phyloP scores from a whole-genome alignment of 2,888 invertebrate species.

The Euzetes globulus region DNA sequence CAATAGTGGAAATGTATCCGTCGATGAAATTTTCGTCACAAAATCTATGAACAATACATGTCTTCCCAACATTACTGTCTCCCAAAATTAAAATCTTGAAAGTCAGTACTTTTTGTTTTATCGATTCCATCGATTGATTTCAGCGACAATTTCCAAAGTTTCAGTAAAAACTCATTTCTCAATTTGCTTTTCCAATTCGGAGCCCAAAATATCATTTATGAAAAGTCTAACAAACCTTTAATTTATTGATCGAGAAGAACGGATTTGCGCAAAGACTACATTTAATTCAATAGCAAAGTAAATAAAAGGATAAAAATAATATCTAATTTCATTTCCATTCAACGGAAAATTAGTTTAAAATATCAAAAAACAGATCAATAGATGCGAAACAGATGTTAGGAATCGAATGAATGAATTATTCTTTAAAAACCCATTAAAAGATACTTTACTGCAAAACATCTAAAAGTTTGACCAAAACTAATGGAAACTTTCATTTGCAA shows the following conservation, averaged over 20 bases:
- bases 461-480: not conserved
- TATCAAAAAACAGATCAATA: not conserved
- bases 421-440: not conserved
- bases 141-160: not conserved
- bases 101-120: not conserved
- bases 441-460: not conserved
- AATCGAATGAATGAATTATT: no score
- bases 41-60: constrained; percentile 79
- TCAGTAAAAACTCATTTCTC: not conserved
- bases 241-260: not conserved
- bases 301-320: not conserved
- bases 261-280: constrained; percentile 7
- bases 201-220: not conserved
- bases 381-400: not conserved
- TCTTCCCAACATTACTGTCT: constrained; percentile 82
- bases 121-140: not conserved
- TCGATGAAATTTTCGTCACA: constrained; percentile 84
- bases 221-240: not conserved
- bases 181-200: not conserved
- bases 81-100: constrained; percentile 78
- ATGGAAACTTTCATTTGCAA: no score
- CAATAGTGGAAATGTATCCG: constrained; percentile 82
- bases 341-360: not conserved
- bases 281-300: not conserved
- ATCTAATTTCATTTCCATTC: not conserved